A percentile compares a stretch with the other conserved stretches of the same genome.
phyloP scores from a whole-genome alignment of 37 sponge, comb jelly and placozoan genomes.

The Corticium candelabrum region DNA sequence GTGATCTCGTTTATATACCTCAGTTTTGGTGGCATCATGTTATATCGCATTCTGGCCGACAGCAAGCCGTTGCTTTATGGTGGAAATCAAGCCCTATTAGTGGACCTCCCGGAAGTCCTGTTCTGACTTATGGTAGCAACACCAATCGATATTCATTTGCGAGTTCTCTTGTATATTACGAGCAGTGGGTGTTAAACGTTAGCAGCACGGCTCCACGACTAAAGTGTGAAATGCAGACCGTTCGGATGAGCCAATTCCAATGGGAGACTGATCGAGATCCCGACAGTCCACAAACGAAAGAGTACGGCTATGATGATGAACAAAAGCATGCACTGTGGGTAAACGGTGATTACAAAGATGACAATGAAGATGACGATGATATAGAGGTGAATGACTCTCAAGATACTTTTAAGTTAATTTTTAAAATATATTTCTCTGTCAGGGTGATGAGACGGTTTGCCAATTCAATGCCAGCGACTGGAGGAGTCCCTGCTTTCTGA shows the following conservation, averaged over 20 bases:
- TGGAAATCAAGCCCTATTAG: conserved; percentile 1
- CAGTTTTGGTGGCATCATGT: conserved; percentile 11
- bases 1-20: conserved; percentile 6
- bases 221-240: background rate
- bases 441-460: no score
- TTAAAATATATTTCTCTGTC: no score
- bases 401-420: no score
- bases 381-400: no score
- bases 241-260: background rate
- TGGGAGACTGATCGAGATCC: background rate
- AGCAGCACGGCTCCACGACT: background rate
- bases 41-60: background rate
- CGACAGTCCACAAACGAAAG: background rate
- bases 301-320: background rate
- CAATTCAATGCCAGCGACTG: background rate
- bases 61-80: conserved; percentile 8
- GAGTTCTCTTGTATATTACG: background rate
- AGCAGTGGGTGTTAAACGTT: background rate
- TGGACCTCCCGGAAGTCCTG: background rate
- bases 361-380: background rate
- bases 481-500: background rate
- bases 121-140: background rate
- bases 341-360: no score
- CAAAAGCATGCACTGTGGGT: no score
- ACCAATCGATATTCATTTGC: background rate